Base-by-base conservation (phyloP, 2,113 vertebrate species). In the Myiopsitta monachus region DNA sequence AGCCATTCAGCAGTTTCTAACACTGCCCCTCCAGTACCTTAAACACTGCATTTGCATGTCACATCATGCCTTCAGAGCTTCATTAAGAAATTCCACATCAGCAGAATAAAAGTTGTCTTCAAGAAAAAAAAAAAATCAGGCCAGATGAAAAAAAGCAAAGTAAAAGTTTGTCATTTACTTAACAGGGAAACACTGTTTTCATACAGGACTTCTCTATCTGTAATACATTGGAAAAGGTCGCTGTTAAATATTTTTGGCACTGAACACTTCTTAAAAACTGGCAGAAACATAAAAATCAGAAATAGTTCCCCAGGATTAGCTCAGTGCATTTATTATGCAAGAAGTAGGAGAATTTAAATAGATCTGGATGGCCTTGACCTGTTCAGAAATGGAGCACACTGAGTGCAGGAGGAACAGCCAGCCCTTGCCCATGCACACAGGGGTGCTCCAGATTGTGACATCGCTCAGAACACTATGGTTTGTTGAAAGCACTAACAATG, bases 81-180 rank as follows among this genome's bases (percentile, higher is more conserved):
- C 84, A n/a, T 73, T 76, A 87, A 83, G 83, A 90, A 92, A 81
- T 66, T 94, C 76, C 68, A 81, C 55, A 75, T 92, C 91, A 95
- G 92, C 94, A 94, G 64, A 94, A 93, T 7, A 77, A 82, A 93
- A 72, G 39, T 63, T 81, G 51, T 66, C 43, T 92, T 76, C 16
- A 51, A 55, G 72, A 70, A 22, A 9, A 39, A 47, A 86, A 62
- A 69, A 36, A 52, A 6, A 43, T 85, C 57, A 76, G 24, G 67
- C 10, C 31, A 72, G 43, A 33, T 31, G 14, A 44, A 52, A 69
- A 82, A 66, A 54, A 11, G 8, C 12, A 63, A 44, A 79, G 38
- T 33, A 36, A 13, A 80, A 62, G 15, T 72, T 78, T 74, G 55
- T 51, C 59, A 67, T 84, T 73, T 66, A 38, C 80, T 88, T 70